Conservation (phyloP, 1,140 invertebrate species). For the Hylaeus anthracinus region DNA sequence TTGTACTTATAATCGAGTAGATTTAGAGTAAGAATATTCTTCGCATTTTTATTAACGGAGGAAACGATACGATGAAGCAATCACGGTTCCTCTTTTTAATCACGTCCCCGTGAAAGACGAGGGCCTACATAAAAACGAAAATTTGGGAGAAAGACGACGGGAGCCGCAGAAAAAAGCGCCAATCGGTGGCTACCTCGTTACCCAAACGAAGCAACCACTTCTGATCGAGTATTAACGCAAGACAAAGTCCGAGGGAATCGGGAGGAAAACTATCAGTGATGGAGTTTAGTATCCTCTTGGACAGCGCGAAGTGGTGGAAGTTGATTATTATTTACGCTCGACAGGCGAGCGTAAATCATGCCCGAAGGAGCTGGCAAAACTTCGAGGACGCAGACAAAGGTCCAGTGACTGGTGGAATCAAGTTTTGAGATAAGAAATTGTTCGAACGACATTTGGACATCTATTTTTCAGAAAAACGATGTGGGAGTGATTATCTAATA, state of each 20-base stretch:
- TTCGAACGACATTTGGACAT: not conserved
- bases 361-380: constrained; percentile 45
- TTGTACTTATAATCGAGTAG: no score
- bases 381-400: constrained; percentile 16
- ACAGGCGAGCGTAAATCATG: constrained; percentile 67
- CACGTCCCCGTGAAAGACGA: no score
- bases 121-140: constrained; percentile 22
- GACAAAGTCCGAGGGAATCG: constrained; percentile 17
- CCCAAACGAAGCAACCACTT: constrained; percentile 52
- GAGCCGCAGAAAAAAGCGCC: constrained; percentile 1
- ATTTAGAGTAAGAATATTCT: no score
- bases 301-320: constrained; percentile 23
- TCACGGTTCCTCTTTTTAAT: no score
- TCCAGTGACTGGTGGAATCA: constrained; percentile 24
- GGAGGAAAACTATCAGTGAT: constrained; percentile 44
- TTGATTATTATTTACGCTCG: constrained; percentile 73
- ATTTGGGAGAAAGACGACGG: not conserved
- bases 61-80: no score
- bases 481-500: not conserved
- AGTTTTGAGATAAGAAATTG: not conserved
- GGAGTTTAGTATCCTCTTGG: constrained; percentile 46
- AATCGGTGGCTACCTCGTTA: constrained; percentile 56
- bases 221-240: constrained; percentile 57
- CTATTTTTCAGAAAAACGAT: not conserved
- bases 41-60: no score